Evolutionary conservation across 2,113 vertebrate genomes (phyloP), one percentile per base, ranked within the genome.

Genomic region (Pongo abelii): DNA sequence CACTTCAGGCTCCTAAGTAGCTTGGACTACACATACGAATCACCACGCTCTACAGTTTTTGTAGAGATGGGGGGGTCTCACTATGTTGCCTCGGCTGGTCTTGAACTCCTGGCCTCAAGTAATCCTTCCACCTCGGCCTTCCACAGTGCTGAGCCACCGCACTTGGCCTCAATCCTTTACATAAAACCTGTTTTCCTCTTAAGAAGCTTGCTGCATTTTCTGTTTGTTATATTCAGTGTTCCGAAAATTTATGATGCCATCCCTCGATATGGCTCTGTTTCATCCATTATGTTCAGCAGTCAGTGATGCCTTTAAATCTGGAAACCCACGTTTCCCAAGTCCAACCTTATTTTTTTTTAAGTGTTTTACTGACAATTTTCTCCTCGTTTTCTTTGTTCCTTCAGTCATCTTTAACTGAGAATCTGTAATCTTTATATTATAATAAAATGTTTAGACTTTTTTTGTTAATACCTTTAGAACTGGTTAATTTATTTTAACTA

Each of bases 251-350:
- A 80, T 30, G 2, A 2, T 4, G 6, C 35, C 52, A 18, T 64
- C 18, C 12, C 13, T 59, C n/a, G 0, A 10, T 16, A 1, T 18
- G 48, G 18, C 38, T 30, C 32, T 13, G 35, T 67, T 64, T 6
- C 59, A 38, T 43, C 30, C 1, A 13, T 8, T 9, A 2, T 40
- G 2, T 10, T 38, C 5, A 17, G 10, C 10, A 48, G 1, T 12
- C 6, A 25, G 6, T 8, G 27, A 13, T 10, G 32, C 30, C 4
- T 64, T 40, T 22, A 16, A 43, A 50, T 79, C 43, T 27, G 27
- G 46, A 93, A 78, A 84, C 9, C 38, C 18, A 3, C 5, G 3
- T 22, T 9, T 77, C 84, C 30, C 25, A 25, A 9, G 20, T 38
- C 12, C 4, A 4, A 17, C 3, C 14, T 48, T 32, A 67, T 6